A percentile compares a stretch with the other conserved stretches of the same genome.
phyloP scores from a whole-genome alignment of 1,140 invertebrate genomes.

The Aphaenogaster floridana region DNA sequence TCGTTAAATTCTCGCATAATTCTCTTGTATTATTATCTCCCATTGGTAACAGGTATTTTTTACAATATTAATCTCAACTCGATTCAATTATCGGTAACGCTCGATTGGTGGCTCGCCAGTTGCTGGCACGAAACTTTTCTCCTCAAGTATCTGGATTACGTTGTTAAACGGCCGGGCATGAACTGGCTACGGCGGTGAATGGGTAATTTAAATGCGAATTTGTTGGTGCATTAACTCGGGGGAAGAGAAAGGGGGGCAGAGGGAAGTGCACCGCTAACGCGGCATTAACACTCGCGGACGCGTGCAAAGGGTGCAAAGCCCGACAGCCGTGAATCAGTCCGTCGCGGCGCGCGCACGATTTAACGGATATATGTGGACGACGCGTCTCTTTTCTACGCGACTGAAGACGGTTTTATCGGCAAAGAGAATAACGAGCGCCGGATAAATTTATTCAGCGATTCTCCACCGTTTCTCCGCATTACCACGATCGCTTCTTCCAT shows the following conservation, averaged over 20 bases:
- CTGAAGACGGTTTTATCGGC: constrained; percentile 50
- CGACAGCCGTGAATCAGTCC: constrained; percentile 68
- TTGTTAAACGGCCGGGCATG: constrained; percentile 63
- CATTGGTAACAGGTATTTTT: background rate
- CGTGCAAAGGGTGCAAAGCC: constrained; percentile 64
- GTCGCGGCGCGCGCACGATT: constrained; percentile 51
- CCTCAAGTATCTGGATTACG: constrained; percentile 45
- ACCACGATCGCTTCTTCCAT: constrained; percentile 1
- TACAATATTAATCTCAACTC: background rate
- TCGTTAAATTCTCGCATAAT: background rate
- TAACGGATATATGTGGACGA: constrained; percentile 41
- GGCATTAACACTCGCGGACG: constrained; percentile 69
- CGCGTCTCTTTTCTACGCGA: constrained; percentile 21
- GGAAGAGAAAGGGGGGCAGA: background rate
- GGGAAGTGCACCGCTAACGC: constrained; percentile 69
- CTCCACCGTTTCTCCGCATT: background rate
- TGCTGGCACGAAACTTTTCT: constrained; percentile 38
- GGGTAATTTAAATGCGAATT: constrained; percentile 76
- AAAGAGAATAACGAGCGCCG: constrained; percentile 32
- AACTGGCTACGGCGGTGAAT: constrained; percentile 56
- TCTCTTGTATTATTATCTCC: background rate
- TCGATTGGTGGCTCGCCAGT: background rate
- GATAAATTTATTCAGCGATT: constrained; percentile 48
- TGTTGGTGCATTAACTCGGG: constrained; percentile 74
- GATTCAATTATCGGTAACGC: constrained; percentile 20